These are phyloP conservation scores for Malacoraja senta DNA, from an alignment of 2,797 vertebrate genomes.

Conservation along the genomic window DNA sequence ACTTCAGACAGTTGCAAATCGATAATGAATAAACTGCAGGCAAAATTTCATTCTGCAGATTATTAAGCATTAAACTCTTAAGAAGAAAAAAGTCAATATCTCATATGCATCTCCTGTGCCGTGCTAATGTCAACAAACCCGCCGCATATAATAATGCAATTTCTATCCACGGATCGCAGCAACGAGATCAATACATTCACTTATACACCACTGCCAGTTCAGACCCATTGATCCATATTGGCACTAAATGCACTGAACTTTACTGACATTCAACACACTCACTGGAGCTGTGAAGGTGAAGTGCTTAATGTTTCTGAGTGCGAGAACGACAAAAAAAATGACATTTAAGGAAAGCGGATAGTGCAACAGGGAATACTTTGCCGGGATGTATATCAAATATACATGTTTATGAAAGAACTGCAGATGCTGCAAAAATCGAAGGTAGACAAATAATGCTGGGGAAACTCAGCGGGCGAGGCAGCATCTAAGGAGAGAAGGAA, in stretches of 20 bases:
- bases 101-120: constrained; percentile 13
- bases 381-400: background rate
- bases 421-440: too few relatives aligned
- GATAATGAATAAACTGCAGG: constrained; percentile 21
- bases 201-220: background rate
- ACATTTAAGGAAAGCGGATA: background rate
- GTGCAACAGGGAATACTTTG: background rate
- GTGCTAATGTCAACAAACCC: background rate
- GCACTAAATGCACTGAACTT: constrained; percentile 10
- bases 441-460: too few relatives aligned
- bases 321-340: too few relatives aligned
- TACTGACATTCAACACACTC: background rate
- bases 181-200: background rate
- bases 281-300: background rate
- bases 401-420: background rate
- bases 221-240: background rate
- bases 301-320: background rate
- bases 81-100: constrained; percentile 16
- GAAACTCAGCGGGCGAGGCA: too few relatives aligned
- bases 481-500: too few relatives aligned
- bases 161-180: background rate
- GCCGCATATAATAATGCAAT: background rate
- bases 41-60: constrained; percentile 27
- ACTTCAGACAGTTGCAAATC: background rate
- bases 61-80: constrained; percentile 13